A percentile compares a stretch with the other conserved stretches of the same genome.
Conservation (phyloP, 37 sponge, comb jelly and placozoan genomes). For the Trichoplax adhaerens region DNA sequence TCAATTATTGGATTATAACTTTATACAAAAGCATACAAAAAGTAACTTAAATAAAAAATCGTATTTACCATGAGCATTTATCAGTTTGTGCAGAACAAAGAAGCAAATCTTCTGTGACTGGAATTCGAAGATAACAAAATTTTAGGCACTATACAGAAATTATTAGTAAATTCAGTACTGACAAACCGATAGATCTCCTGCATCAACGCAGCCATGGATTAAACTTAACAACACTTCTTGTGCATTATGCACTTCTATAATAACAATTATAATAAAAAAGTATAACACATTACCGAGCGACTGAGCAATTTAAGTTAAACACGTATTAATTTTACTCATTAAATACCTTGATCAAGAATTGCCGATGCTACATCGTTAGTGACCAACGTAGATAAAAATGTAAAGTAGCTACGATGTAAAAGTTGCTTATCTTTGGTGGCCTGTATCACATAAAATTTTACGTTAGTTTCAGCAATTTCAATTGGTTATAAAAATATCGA, state of each 20-base stretch:
- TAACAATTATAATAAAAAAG: not conserved
- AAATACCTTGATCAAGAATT: slow-evolving; percentile 48
- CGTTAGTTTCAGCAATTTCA: not conserved
- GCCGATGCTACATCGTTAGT: slow-evolving; percentile 35
- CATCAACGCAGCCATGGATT: slow-evolving; percentile 35
- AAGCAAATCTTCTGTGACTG: slow-evolving; percentile 62
- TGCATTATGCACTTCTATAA: slow-evolving; percentile 22
- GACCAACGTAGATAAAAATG: slow-evolving; percentile 42
- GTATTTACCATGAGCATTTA: slow-evolving; percentile 57
- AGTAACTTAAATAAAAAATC: not conserved
- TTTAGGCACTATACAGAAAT: not conserved
- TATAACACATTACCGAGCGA: not conserved
- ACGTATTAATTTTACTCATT: too few species aligned
- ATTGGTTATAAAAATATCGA: not conserved
- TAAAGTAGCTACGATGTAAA: slow-evolving; percentile 49
- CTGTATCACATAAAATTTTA: slow-evolving; percentile 10
- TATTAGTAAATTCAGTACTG: not conserved
- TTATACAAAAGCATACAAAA: not conserved
- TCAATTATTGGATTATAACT: not conserved
- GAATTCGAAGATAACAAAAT: not conserved
- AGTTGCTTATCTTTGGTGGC: slow-evolving; percentile 29
- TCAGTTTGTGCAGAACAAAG: slow-evolving; percentile 24
- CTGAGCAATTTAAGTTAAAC: not conserved
- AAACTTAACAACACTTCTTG: slow-evolving; percentile 33
- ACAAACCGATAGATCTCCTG: slow-evolving; percentile 54